These are phyloP conservation scores for Temnothorax rugatulus DNA, from an alignment of 2,888 invertebrate species.

Conservation along the genomic window DNA sequence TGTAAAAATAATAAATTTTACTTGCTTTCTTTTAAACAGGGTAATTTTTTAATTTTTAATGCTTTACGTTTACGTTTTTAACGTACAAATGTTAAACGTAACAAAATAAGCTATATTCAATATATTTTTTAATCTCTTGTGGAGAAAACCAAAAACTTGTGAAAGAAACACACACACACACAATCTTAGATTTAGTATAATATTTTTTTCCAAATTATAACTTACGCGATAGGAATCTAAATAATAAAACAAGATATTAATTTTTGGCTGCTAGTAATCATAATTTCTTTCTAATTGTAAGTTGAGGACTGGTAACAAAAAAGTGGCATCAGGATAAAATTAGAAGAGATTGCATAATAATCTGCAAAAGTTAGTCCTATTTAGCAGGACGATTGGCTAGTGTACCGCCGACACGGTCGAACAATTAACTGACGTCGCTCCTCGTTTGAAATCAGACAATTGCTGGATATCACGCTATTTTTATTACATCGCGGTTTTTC, in stretches of 20 bases:
- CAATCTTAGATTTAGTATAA: neutral
- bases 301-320: slow-evolving; percentile 4
- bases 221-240: neutral
- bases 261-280: neutral
- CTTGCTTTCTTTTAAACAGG: neutral
- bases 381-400: slow-evolving; percentile 75
- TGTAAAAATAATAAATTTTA: neutral
- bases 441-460: slow-evolving; percentile 74
- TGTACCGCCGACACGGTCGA: slow-evolving; percentile 57
- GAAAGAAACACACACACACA: no score
- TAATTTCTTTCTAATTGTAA: neutral
- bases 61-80: no score
- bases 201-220: neutral
- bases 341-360: slow-evolving; percentile 75
- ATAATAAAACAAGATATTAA: slow-evolving; percentile 10
- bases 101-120: neutral
- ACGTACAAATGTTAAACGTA: neutral
- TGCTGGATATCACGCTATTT: slow-evolving; percentile 76
- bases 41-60: no score
- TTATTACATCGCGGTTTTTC: slow-evolving; percentile 61
- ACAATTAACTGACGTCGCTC: slow-evolving; percentile 72
- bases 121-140: neutral
- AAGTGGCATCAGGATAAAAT: slow-evolving; percentile 33
- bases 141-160: neutral
- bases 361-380: slow-evolving; percentile 68